phyloP scores from a whole-genome alignment of 2,888 invertebrate species.

The Heteropelma amictum region DNA sequence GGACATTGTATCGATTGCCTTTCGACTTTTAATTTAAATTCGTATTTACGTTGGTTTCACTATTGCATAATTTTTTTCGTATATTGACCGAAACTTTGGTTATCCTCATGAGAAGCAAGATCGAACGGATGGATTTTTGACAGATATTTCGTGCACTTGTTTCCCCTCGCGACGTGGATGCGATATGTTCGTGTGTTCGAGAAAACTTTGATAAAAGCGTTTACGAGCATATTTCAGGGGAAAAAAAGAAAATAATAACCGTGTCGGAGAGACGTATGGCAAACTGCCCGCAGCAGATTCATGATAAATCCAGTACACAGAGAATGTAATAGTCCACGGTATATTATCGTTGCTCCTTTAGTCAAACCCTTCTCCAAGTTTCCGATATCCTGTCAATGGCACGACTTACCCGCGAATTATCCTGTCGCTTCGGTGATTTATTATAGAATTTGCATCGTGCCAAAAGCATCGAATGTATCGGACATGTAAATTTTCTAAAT shows the following conservation, averaged over 20 bases:
- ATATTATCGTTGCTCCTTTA: constrained; percentile 29
- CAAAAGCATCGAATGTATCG: constrained; percentile 24
- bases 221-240: too few species aligned
- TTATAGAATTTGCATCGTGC: constrained; percentile 24
- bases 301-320: neutral
- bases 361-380: neutral
- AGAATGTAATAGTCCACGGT: neutral
- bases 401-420: constrained; percentile 34
- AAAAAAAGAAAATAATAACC: neutral
- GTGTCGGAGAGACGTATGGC: neutral
- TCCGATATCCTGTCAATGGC: constrained; percentile 44
- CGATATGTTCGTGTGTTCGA: neutral
- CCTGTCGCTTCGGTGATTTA: constrained; percentile 38
- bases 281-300: neutral
- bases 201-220: too few species aligned
- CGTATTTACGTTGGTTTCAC: neutral
- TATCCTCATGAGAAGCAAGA: neutral
- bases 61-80: constrained; percentile 32
- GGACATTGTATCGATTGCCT: constrained; percentile 65
- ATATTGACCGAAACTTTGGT: constrained; percentile 37
- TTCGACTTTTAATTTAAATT: neutral
- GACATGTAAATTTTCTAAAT: constrained; percentile 28
- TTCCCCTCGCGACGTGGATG: too few species aligned
- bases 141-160: constrained; percentile 19
- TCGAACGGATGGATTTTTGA: constrained; percentile 16